Base-by-base conservation (phyloP, 2,113 vertebrate genomes). In the Platycercus adscitus region DNA sequence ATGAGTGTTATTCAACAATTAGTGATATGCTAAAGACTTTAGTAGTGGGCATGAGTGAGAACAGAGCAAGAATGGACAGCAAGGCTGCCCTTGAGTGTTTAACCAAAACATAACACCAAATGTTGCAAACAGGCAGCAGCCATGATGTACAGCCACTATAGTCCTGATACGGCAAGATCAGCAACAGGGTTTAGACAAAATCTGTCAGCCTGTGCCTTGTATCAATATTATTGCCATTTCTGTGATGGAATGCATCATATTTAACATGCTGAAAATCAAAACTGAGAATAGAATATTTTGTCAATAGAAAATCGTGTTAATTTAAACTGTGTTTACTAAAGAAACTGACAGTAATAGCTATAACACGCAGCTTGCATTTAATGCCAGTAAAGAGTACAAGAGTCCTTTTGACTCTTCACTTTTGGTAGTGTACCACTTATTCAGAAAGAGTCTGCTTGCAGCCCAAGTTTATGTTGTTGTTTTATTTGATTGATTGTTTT, bases 141-240 rank as follows among this genome's bases (percentile, higher is more conserved):
- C 24, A 29, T 0, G 0, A 78, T 13, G 14, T 44, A 25, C 26
- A 60, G 33, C 13, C 17, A 6, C 39, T 72, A 49, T 41, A 72
- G 69, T 72, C 37, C 18, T 46, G 49, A 85, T 35, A 66, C 2
- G 5, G 37, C 44, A 88, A 61, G 31, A 77, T 28, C 31, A 77
- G 1, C 33, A 58, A 72, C 17, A 81, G 4, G 2, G 6, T 41
- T 90, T 83, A 64, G 35, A 81, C 39, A 86, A 86, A 75, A 86
- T 15, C 12, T 41, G 24, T 56, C 44, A 68, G 4, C 4, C 6
- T 14, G 7, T 1, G 3, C 1, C 0, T 24, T 53, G 3, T 26
- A 81, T 33, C 31, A 63, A 18, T 47, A 49, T 71, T 75, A 53
- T 4, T 63, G 9, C 9, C 17, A 53, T 43, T 87, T 52, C n/a